Evolutionary conservation across 1,140 invertebrate species (phyloP), one percentile per base, ranked within the genome.

Genomic region (Dysdera silvatica): DNA sequence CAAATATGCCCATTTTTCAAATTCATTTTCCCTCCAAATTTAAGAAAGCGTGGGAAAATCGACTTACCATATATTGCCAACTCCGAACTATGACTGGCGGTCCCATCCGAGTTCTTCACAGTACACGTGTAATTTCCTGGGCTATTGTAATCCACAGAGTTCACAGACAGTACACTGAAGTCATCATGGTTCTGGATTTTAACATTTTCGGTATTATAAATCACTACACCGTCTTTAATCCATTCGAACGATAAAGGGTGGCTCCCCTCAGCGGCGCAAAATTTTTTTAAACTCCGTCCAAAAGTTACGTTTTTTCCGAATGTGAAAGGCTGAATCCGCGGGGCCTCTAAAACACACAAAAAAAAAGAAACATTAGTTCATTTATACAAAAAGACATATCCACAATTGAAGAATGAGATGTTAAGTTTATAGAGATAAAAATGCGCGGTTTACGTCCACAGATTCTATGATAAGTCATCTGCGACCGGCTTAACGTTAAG

Each of bases 91-190:
- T 83, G 82, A 64, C 78, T 81, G 54, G 80, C 78, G 59, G 74
- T 77, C 62, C 84, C 85, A 35, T 84, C 85, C 41, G 78, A 74
- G 76, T 88, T 88, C 66, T 78, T 81, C 26, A 84, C 87, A 31
- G 81, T 75, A 74, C 87, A 89, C n/a, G 85, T 85, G 73, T 88
- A 89, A 71, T 86, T 84, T 16, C 87, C 87, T 57, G 82, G 78
- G 74, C 88, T 83, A 61, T 80, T 70, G 5, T 74, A 74, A 64
- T 58, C 48, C 33, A 58, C 62, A 43, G 62, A 58, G 23, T 16
- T 35, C 8, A 64, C 43, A 3, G 54, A 43, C 0, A 64, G 20
- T 18, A 64, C 37, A 58, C 54, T 58, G 47, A 53, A 64, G 55
- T 64, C 62, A 16, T 64, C 62, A 18, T 64, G 62, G 4, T 1